Conservation (phyloP, 2,113 vertebrate species). For the Ictalurus punctatus region DNA sequence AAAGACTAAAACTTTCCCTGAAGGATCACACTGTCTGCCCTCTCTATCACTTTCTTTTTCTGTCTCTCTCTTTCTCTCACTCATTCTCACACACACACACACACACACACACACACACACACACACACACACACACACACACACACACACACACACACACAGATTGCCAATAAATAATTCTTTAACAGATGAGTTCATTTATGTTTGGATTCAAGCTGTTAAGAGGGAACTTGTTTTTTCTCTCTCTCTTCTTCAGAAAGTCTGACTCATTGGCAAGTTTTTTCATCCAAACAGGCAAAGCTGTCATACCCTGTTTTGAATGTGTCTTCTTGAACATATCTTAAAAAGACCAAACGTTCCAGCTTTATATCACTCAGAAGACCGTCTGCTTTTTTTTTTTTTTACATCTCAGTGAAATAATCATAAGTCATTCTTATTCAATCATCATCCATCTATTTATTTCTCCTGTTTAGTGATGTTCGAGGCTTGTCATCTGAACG, state of each 20-base stretch:
- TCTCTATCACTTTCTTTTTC: neutral
- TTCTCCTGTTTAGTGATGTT: conserved; percentile 79
- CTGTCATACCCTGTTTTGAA: neutral
- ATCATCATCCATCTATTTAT: neutral
- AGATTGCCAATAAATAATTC: neutral
- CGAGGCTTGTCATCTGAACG: conserved; percentile 80
- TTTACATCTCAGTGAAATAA: neutral
- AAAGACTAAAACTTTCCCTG: neutral
- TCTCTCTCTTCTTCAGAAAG: neutral
- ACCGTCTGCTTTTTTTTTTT: neutral
- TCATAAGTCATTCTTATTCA: neutral
- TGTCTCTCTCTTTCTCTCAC: conserved; percentile 22
- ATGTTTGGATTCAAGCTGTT: neutral
- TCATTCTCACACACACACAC: neutral
- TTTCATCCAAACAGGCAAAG: neutral
- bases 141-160: neutral
- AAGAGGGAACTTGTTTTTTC: neutral
- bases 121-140: neutral
- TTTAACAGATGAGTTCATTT: neutral
- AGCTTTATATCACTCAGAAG: neutral
- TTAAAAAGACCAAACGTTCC: neutral
- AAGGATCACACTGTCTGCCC: conserved; percentile 17
- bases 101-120: neutral
- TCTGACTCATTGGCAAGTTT: neutral
- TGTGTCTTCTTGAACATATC: neutral